phyloP scores from a whole-genome alignment of 2,888 invertebrate species.

The Loripinus fragilis region DNA sequence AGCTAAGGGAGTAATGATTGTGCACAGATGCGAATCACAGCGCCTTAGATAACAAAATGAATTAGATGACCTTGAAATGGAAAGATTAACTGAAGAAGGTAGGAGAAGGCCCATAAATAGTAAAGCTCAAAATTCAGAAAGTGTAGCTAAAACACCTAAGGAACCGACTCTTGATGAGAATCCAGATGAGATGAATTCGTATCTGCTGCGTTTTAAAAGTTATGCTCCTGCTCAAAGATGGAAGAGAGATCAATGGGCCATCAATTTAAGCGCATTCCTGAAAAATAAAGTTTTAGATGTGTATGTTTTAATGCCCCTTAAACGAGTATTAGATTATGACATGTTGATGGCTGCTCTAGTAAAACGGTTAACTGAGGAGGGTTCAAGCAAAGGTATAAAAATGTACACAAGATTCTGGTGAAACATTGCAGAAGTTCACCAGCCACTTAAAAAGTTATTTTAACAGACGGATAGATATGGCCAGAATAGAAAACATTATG shows the following conservation, averaged over 20 bases:
- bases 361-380: constrained; percentile 41
- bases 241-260: constrained; percentile 13
- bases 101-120: neutral
- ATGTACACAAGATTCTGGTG: constrained; percentile 26
- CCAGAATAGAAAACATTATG: constrained; percentile 18
- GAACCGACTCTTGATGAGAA: constrained; percentile 8
- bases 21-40: too few species aligned
- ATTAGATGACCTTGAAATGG: too few species aligned
- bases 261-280: constrained; percentile 16
- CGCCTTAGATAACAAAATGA: too few species aligned
- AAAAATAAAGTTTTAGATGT: constrained; percentile 43
- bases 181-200: constrained; percentile 22
- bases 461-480: constrained; percentile 35
- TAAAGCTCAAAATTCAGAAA: neutral
- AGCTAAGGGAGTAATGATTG: too few species aligned
- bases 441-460: constrained; percentile 27
- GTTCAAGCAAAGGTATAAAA: constrained; percentile 29
- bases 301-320: constrained; percentile 24
- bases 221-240: constrained; percentile 8
- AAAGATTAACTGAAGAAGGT: neutral
- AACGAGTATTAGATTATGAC: constrained; percentile 32
- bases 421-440: constrained; percentile 33
- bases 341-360: constrained; percentile 32
- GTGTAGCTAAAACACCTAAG: constrained; percentile 12
- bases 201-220: neutral